A percentile compares a stretch with the other conserved stretches of the same genome.
Evolutionary conservation across 2,797 vertebrate genomes (phyloP).

Genomic region (Sebastes flavidus): DNA sequence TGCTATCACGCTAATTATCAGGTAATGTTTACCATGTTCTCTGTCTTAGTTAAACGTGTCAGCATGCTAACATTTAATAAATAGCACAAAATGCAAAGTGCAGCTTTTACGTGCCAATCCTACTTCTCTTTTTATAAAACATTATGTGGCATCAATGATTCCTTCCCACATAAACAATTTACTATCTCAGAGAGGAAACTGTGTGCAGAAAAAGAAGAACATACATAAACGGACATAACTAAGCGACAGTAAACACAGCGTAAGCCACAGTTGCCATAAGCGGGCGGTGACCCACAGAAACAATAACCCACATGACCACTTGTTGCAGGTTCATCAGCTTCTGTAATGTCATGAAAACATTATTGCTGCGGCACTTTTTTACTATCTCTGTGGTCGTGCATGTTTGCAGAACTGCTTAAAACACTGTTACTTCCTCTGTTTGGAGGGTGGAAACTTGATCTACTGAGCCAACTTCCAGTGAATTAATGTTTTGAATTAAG

Average conservation of each 20-base stretch:
- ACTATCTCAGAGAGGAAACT: constrained; percentile 5
- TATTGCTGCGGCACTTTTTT: not conserved
- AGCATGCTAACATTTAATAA: not conserved
- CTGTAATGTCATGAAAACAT: not conserved
- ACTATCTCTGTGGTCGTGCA: not conserved
- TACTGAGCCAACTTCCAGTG: not conserved
- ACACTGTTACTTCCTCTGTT: not conserved
- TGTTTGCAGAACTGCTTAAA: not conserved
- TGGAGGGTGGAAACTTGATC: not conserved
- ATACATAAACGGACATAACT: not conserved
- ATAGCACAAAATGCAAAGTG: not conserved
- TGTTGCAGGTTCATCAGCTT: not conserved
- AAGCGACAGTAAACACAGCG: not conserved
- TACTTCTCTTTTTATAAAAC: constrained; percentile 7
- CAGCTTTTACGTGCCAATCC: too few relatives aligned
- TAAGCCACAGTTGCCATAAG: not conserved
- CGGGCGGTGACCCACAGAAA: not conserved
- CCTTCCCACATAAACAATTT: not conserved
- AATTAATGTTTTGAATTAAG: not conserved
- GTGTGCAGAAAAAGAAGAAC: constrained; percentile 9
- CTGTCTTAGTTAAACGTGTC: not conserved
- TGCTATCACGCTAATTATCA: not conserved
- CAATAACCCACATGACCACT: not conserved
- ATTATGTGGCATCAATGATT: not conserved
- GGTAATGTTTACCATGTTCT: not conserved